These are phyloP conservation scores for Brachionus calyciflorus DNA, from an alignment of 1,140 invertebrate species.

Conservation along the genomic window DNA sequence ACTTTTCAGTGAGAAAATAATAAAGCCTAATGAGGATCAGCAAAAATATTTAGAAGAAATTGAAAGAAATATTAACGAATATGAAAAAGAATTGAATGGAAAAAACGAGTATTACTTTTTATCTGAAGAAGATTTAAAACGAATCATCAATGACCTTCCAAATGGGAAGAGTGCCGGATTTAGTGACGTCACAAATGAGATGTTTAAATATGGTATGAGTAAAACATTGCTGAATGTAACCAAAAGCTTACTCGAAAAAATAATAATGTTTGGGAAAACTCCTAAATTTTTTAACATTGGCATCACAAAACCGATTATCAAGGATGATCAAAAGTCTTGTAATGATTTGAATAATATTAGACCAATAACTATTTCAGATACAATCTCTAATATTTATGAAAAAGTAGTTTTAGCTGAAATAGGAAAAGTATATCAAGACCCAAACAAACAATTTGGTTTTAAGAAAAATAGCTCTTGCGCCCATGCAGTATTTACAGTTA, in stretches of 20 bases:
- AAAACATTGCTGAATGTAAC: background rate
- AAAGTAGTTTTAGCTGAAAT: background rate
- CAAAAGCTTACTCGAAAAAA: background rate
- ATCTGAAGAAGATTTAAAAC: background rate
- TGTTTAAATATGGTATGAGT: constrained; percentile 4
- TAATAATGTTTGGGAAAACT: background rate
- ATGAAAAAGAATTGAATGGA: background rate
- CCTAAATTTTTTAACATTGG: constrained; percentile 22
- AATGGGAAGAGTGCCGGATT: background rate
- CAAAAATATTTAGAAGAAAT: background rate
- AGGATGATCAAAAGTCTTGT: background rate
- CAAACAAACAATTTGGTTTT: background rate
- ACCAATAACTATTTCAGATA: constrained; percentile 1
- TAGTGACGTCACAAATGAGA: constrained; percentile 12
- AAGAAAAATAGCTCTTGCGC: background rate
- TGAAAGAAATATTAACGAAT: background rate
- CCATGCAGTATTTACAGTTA: no score
- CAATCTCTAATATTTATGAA: constrained; percentile 20
- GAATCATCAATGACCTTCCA: background rate
- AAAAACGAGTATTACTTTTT: background rate
- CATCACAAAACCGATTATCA: background rate
- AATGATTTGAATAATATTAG: constrained; percentile 3
- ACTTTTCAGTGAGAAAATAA: constrained; percentile 14
- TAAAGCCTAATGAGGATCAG: background rate
- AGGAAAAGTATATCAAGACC: background rate